Evolutionary conservation across 2,113 vertebrate species (phyloP).

Genomic region (Setophaga kirtlandii): DNA sequence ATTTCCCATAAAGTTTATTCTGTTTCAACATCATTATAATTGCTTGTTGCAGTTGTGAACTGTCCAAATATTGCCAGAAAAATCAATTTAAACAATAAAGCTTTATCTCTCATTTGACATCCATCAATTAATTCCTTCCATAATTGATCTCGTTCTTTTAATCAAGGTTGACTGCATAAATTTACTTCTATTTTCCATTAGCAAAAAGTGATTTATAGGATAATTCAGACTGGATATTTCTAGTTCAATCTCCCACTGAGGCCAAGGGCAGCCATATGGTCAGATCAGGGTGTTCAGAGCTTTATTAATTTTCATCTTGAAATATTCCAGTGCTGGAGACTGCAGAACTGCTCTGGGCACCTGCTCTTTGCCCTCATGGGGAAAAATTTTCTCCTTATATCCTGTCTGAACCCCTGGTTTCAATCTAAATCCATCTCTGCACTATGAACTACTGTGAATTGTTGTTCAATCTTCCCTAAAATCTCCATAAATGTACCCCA

Average conservation of each 20-base stretch:
- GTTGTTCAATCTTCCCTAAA: background rate
- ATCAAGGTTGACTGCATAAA: background rate
- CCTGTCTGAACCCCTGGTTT: background rate
- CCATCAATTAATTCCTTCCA: background rate
- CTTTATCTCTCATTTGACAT: background rate
- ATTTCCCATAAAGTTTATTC: background rate
- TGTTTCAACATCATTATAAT: rapidly evolving
- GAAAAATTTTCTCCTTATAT: background rate
- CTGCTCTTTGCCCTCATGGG: background rate
- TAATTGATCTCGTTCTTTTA: background rate
- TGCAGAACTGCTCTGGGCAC: background rate
- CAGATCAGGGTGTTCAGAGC: background rate
- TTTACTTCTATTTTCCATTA: background rate
- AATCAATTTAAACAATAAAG: background rate
- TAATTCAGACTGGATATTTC: background rate
- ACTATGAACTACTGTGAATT: background rate
- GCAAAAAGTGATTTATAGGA: background rate
- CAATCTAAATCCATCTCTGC: background rate
- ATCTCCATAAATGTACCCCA: background rate
- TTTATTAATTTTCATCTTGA: background rate
- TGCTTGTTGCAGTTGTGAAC: background rate
- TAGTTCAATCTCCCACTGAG: background rate
- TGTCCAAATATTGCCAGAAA: background rate
- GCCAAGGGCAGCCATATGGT: background rate
- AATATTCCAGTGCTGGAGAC: background rate